Evolutionary conservation across 1,140 invertebrate genomes (phyloP), one percentile per base, ranked within the genome.

Genomic region (Gerris buenoi): DNA sequence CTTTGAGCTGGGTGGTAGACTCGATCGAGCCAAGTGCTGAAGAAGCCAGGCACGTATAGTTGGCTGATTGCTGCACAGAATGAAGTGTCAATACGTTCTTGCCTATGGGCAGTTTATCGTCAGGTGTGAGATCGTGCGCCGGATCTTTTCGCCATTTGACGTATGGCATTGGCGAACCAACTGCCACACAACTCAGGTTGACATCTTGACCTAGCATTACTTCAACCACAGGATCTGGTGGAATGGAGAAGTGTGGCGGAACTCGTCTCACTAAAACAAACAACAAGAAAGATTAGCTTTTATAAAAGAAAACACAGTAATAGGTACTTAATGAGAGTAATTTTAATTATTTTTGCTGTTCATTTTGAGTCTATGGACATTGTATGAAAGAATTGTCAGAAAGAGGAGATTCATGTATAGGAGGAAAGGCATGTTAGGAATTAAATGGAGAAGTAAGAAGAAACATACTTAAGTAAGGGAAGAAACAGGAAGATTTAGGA

Each of bases 21-120:
- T 97, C 92, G 64, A 97, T 95, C 71, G 90, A 86, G 18, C 95
- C 95, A 22, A 97, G 82, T 2, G 91, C 91, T 69, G 92, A 96
- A n/a, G 89, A 86, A 0, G 96, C 96, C 46, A 95, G 88, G 76
- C 96, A 98, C 0, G 95, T 98, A 80, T 96, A 98, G 79, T 97
- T 98, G 5, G 89, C 91, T 0, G 92, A 92, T 74, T 96, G 89
- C 70, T 89, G 83, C 57, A 98, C 91, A 73, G 95, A 86, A 15
- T 83, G 86, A 69, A 98, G 75, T 67, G 86, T 82, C 23, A 99
- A 68, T 14, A 95, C 87, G 80, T 97, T 98, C 60, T 84, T 84
- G 0, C 90, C 90, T 15, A 92, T 85, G 0, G 89, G 89, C 57
- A 91, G 83, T 70, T 91, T 86, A 76, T 93, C 89, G 76, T 92